Conservation (phyloP, 2,888 invertebrate species). For the Myopa tessellatipennis region DNA sequence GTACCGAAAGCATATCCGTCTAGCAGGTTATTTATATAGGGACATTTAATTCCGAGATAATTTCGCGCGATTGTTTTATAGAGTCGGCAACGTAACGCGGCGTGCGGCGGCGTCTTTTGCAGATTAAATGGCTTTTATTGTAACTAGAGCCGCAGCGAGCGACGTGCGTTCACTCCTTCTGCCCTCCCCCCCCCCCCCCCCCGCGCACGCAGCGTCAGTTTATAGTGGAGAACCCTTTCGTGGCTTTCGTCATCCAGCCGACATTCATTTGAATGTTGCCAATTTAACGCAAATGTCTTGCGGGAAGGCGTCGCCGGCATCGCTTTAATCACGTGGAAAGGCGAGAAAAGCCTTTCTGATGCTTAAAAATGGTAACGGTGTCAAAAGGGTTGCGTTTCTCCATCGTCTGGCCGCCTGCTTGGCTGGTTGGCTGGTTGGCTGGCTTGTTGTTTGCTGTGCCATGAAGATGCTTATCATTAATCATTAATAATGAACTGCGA, state of each 20-base stretch:
- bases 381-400: conserved; percentile 55
- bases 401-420: conserved; percentile 45
- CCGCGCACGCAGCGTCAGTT: neutral
- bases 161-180: conserved; percentile 25
- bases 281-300: conserved; percentile 48
- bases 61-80: conserved; percentile 25
- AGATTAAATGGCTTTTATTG: conserved; percentile 38
- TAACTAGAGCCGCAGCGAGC: conserved; percentile 23
- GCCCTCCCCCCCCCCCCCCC: neutral
- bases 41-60: conserved; percentile 34
- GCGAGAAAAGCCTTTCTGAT: conserved; percentile 65
- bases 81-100: conserved; percentile 11
- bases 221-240: conserved; percentile 39
- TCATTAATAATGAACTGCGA: conserved; percentile 66
- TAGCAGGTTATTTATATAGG: conserved; percentile 13
- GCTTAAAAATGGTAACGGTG: conserved; percentile 8
- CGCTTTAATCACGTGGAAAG: conserved; percentile 66
- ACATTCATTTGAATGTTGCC: conserved; percentile 52
- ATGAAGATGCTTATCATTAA: conserved; percentile 63
- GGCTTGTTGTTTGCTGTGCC: conserved; percentile 33
- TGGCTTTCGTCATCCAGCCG: conserved; percentile 30
- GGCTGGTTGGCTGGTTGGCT: conserved; percentile 42
- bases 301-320: conserved; percentile 28
- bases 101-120: conserved; percentile 37
- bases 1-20: conserved; percentile 8